Evolutionary conservation across 1,140 invertebrate species (phyloP).

Genomic region (Temnothorax longispinosus): DNA sequence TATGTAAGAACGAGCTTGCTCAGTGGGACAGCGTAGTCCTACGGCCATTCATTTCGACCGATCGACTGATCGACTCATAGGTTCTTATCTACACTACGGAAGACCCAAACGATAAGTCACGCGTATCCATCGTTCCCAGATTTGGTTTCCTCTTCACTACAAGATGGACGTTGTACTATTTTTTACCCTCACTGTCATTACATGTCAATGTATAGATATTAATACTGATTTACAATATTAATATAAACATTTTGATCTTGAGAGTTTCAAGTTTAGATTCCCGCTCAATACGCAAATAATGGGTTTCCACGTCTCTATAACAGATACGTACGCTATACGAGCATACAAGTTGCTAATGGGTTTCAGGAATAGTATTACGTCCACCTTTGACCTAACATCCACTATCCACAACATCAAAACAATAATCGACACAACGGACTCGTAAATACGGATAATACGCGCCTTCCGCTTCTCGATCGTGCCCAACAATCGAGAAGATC

Average conservation of each 20-base stretch:
- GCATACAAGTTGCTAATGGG: background rate
- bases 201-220: background rate
- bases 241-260: background rate
- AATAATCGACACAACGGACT: constrained; percentile 69
- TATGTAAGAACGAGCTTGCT: constrained; percentile 53
- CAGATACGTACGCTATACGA: background rate
- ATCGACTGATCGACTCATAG: constrained; percentile 70
- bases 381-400: constrained; percentile 36
- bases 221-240: background rate
- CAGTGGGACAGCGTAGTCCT: constrained; percentile 50
- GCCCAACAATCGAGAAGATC: constrained; percentile 10
- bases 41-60: constrained; percentile 61
- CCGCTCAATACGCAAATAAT: background rate
- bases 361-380: constrained; percentile 49
- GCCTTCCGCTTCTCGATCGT: constrained; percentile 36
- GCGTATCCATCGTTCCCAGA: constrained; percentile 51
- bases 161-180: constrained; percentile 62
- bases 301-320: background rate
- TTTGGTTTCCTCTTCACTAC: constrained; percentile 42
- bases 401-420: constrained; percentile 69
- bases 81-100: constrained; percentile 41
- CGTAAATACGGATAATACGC: constrained; percentile 12
- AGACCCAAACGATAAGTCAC: constrained; percentile 60
- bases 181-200: background rate
- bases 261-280: background rate